A percentile compares a stretch with the other conserved stretches of the same genome.
These are phyloP conservation scores for Periophthalmodon schlosseri DNA, from an alignment of 2,113 vertebrate species.

Conservation along the genomic window DNA sequence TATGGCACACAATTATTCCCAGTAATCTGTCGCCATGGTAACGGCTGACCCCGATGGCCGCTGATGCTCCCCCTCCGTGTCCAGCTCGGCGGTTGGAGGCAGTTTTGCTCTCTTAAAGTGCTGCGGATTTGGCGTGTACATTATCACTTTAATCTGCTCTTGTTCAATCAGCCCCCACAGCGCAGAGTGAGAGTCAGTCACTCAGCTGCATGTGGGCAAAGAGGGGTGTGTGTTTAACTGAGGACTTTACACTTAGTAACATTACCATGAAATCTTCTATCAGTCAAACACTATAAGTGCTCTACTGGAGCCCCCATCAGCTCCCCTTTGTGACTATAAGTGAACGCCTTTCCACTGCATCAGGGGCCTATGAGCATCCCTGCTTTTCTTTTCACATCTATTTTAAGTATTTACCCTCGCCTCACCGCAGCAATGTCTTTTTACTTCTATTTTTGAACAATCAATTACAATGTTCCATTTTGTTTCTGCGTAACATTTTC, in stretches of 20 bases:
- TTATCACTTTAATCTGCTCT: slow-evolving; percentile 75
- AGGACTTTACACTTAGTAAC: slow-evolving; percentile 34
- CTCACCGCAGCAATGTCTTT: too few relatives aligned
- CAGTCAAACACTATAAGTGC: slow-evolving; percentile 42
- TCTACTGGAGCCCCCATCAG: slow-evolving; percentile 59
- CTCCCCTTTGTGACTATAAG: slow-evolving; percentile 33
- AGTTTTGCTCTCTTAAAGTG: slow-evolving; percentile 58
- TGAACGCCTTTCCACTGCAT: slow-evolving; percentile 24
- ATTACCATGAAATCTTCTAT: slow-evolving; percentile 45
- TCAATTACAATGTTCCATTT: neutral
- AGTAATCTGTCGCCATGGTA: slow-evolving; percentile 66
- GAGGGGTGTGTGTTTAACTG: slow-evolving; percentile 26
- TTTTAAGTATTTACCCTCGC: neutral
- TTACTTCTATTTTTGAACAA: neutral
- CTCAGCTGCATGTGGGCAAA: slow-evolving; percentile 38
- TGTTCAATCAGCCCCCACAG: slow-evolving; percentile 48
- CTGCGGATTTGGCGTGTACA: slow-evolving; percentile 68
- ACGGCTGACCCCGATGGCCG: slow-evolving; percentile 43
- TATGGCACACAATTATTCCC: slow-evolving; percentile 65
- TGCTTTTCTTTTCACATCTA: neutral
- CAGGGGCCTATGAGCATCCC: neutral
- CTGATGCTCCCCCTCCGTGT: slow-evolving; percentile 35
- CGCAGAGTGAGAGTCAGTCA: slow-evolving; percentile 12
- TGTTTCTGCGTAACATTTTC: neutral
- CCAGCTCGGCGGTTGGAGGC: slow-evolving; percentile 33